Evolutionary conservation across 2,888 invertebrate species (phyloP), one percentile per base, ranked within the genome.

Genomic region (Dryadula phaetusa): DNA sequence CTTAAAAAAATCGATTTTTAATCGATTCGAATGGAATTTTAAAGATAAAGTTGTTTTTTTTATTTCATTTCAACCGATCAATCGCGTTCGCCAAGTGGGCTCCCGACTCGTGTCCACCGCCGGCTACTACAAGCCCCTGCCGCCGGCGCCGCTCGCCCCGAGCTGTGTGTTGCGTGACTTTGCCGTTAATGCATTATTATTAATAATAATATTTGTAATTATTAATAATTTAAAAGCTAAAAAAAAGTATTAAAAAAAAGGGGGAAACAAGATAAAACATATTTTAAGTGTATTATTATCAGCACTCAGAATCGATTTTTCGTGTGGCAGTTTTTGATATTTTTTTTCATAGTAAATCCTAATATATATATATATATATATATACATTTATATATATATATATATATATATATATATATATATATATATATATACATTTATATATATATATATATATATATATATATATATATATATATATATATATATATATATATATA

Each of bases 71-170:
- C n/a, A n/a, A n/a, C n/a, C 12, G 5, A 8, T 10, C 20, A 42
- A 18, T 16, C 64, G 28, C 64, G 54, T 49, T 34, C 67, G 63
- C 54, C 69, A 69, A 66, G 69, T 66, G 66, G 40, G 40, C 60
- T 22, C 69, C 54, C 69, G 63, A 34, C n/a, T 62, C 74, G 71
- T 63, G 37, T 44, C 40, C 42, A 42, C 47, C 74, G 72, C 67
- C 61, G 44, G 60, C 28, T 52, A 62, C 16, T 40, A 62, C 60
- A 60, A 42, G 42, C 62, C 52, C 44, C 64, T 42, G 70, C 73
- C 75, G 74, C 76, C 64, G 60, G 47, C 67, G 69, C 69, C 75
- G 66, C 69, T 71, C 69, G 74, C 61, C 72, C 22, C 64, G 60
- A 49, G 60, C 69, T 67, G 66, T 62, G 64, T 32, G 66, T 69